phyloP scores from a whole-genome alignment of 2,113 vertebrate species.

The Gopherus evgoodei region DNA sequence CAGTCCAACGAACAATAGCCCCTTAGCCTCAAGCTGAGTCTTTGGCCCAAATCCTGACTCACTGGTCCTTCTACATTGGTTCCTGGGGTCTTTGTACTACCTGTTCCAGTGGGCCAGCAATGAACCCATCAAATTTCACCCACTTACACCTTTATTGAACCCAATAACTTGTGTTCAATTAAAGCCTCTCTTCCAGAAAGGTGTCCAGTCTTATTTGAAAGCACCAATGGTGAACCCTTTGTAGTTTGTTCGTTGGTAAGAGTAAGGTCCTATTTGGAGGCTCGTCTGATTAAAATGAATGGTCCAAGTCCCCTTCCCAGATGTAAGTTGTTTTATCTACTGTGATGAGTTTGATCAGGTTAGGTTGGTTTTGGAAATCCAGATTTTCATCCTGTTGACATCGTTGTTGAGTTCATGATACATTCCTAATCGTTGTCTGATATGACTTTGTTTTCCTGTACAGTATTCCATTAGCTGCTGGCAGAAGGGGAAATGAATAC shows the following conservation, averaged over 20 bases:
- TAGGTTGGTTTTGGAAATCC: conserved; percentile 68
- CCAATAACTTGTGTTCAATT: background rate
- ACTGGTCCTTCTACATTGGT: background rate
- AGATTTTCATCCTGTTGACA: conserved; percentile 61
- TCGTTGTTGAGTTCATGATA: conserved; percentile 66
- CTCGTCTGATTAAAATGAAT: conserved; percentile 63
- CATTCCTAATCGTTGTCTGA: conserved; percentile 64
- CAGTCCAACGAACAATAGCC: background rate
- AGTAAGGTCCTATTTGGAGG: conserved; percentile 56
- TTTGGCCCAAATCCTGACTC: background rate
- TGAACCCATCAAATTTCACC: background rate
- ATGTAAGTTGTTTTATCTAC: conserved; percentile 66
- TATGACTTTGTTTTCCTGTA: conserved; percentile 68
- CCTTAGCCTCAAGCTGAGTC: background rate
- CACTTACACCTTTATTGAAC: background rate
- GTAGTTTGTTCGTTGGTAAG: conserved; percentile 35
- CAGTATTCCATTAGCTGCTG: conserved; percentile 58
- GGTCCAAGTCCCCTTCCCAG: conserved; percentile 33
- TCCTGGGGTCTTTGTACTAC: background rate
- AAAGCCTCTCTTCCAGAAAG: background rate
- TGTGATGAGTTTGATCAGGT: conserved; percentile 60
- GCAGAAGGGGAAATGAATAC: conserved; percentile 29
- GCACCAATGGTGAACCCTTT: conserved; percentile 63
- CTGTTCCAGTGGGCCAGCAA: background rate
- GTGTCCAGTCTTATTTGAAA: conserved; percentile 7